phyloP scores from a whole-genome alignment of 1,140 invertebrate species.

The Polypedilum pembai region DNA sequence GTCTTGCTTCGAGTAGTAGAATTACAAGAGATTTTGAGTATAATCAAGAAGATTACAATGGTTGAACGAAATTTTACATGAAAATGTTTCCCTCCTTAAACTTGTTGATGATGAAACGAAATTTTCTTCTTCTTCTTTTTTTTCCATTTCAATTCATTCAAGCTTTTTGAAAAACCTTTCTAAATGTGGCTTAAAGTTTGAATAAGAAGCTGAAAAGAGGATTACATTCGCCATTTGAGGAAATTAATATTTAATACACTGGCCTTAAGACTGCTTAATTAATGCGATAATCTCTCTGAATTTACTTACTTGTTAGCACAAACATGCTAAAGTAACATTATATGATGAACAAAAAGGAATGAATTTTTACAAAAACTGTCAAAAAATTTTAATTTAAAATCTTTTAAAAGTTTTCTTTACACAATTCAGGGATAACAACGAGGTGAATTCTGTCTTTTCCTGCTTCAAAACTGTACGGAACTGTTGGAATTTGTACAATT shows the following conservation, averaged over 20 bases:
- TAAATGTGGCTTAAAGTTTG: not conserved
- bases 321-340: too few relatives aligned
- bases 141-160: not conserved
- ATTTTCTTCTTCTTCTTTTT: not conserved
- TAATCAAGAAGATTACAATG: constrained; percentile 12
- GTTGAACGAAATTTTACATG: not conserved
- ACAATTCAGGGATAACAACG: too few relatives aligned
- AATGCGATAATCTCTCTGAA: not conserved
- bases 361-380: too few relatives aligned
- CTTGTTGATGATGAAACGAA: constrained; percentile 11
- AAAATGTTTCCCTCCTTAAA: not conserved
- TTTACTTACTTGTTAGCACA: not conserved
- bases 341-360: too few relatives aligned
- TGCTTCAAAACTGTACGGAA: too few relatives aligned
- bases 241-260: not conserved
- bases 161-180: not conserved
- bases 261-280: not conserved
- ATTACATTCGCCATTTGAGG: not conserved
- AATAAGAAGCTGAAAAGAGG: not conserved
- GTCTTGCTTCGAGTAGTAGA: not conserved
- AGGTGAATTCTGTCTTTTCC: too few relatives aligned
- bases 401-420: too few relatives aligned
- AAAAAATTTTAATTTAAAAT: too few relatives aligned
- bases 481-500: too few relatives aligned
- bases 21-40: constrained; percentile 10